Conservation (phyloP, 2,888 invertebrate species). For the Quadroppia sp. region DNA sequence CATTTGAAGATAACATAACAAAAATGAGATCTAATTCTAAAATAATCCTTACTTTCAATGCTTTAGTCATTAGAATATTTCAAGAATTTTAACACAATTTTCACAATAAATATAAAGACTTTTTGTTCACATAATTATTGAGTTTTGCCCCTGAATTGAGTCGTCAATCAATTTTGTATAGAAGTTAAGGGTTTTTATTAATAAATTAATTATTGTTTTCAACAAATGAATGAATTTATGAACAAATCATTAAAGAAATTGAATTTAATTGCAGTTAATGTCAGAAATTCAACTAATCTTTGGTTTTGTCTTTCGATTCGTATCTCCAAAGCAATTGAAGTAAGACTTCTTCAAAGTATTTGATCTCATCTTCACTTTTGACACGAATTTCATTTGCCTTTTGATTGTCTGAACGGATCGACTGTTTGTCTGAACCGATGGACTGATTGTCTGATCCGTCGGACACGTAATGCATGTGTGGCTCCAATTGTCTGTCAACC, state of each 20-base stretch:
- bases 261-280: neutral
- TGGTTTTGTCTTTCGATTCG: neutral
- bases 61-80: no score
- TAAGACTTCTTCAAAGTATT: neutral
- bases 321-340: constrained; percentile 23
- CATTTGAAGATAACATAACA: no score
- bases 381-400: neutral
- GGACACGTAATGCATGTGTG: neutral
- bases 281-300: neutral
- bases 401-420: neutral
- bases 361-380: neutral
- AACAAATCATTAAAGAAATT: no score
- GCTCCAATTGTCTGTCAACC: neutral
- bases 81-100: no score
- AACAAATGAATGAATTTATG: neutral
- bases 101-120: no score
- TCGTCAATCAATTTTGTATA: no score
- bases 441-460: neutral
- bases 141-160: no score
- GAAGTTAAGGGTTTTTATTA: no score
- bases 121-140: no score
- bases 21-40: no score
- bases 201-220: no score
- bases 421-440: neutral
- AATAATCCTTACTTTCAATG: no score